Evolutionary conservation across 2,797 vertebrate genomes (phyloP), one percentile per base, ranked within the genome.

Genomic region (Smutsia temminckii): DNA sequence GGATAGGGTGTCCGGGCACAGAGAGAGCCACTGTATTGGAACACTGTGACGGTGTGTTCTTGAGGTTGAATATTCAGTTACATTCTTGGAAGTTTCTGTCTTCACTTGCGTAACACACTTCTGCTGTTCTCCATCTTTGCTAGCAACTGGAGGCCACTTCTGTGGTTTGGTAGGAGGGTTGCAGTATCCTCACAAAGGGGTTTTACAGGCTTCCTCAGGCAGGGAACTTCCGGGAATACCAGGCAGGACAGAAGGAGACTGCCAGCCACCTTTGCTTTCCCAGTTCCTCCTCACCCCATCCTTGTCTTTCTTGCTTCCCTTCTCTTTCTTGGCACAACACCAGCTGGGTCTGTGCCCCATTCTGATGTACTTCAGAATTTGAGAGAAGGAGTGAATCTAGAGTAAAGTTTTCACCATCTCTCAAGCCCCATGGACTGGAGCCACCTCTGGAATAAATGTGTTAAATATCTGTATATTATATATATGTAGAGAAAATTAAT

Each of bases 381-480:
- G 93, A 83, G 94, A 88, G 96, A 63, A 64, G 79, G 90, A 75
- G 57, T 91, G 95, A 59, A 59, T 96, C 89, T 80, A 87, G 78
- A 91, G 89, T 77, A 64, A 80, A 34, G 37, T 93, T 92, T 92
- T 93, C 91, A 92, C 95, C 92, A 81, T 89, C 95, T 97, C 94
- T 95, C 68, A 93, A 95, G 94, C 87, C 96, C 96, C 85, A 40
- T 46, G 93, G 96, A 96, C 97, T 96, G 96, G 96, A 98, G 96
- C 95, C 97, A 91, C 96, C 85, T 96, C 96, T 97, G 81, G 95
- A 97, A 97, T 97, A 96, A 96, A 97, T 97, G 96, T 98, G 96
- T 98, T 98, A 95, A 97, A 98, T 98, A 96, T 84, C 89, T 98
- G 97, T 97, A 97, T 96, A 98, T 97, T 97, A 95, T 98, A 96